phyloP scores from a whole-genome alignment of 1,140 invertebrate species.

The Brachionus sp. region DNA sequence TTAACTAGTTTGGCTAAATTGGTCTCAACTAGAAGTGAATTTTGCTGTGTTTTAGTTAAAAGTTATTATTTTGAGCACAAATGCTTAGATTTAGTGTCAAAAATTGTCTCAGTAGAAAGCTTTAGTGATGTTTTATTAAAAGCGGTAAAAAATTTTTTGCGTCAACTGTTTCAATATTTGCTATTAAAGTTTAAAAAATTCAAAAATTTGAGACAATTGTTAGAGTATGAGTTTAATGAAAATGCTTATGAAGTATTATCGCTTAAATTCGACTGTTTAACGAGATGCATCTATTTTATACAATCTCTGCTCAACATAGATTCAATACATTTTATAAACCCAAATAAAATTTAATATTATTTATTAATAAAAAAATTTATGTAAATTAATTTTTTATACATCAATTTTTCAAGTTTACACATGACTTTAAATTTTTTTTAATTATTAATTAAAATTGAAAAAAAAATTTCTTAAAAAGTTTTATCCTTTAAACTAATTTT shows the following conservation, averaged over 20 bases:
- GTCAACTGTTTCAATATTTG: neutral
- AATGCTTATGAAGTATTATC: conserved; percentile 1
- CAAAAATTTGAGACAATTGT: neutral
- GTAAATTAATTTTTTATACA: neutral
- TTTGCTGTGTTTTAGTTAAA: neutral
- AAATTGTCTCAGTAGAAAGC: neutral
- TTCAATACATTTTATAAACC: neutral
- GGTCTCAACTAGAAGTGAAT: neutral
- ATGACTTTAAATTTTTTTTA: too few species aligned
- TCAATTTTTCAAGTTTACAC: too few species aligned
- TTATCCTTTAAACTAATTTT: too few species aligned
- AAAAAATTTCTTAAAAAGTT: too few species aligned
- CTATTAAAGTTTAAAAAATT: neutral
- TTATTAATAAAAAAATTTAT: neutral
- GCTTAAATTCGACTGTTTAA: neutral
- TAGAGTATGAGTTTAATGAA: neutral
- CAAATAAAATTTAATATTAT: neutral
- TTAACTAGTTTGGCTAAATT: neutral
- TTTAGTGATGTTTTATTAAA: neutral
- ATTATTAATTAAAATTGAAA: too few species aligned
- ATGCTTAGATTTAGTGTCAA: neutral
- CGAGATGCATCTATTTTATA: neutral
- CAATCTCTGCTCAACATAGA: neutral
- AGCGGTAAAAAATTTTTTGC: neutral
- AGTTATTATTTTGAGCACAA: neutral